Base-by-base conservation (phyloP, 2,888 invertebrate species). In the Drosophila parthenogenetica region DNA sequence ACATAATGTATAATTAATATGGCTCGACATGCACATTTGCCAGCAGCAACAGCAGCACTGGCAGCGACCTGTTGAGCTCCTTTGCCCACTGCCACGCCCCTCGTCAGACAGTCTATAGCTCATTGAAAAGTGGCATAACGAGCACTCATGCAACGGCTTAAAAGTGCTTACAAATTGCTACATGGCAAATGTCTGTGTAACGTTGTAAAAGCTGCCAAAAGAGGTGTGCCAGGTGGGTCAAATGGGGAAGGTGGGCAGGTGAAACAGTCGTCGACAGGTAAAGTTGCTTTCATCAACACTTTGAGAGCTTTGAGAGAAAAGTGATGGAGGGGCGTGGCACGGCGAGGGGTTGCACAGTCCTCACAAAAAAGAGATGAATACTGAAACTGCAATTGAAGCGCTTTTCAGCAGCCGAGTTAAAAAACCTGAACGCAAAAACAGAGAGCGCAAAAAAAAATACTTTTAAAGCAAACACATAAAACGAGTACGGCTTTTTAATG, bases 301-400 rank as follows among this genome's bases (percentile, higher is more conserved):
- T 76, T 53, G 51, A 55, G 48, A 16, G 48, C 29, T 29, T 29
- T 29, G 29, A 29, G 29, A 29, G 29, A 8, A 29, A 8, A 29
- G 29, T 29, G 29, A 29, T 29, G 29, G 8, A 25, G 25, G 29
- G 8, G 29, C 29, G 29, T 2, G 29, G 22, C 5, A 22, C n/a
- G 22, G 5, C 5, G 22, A 5, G 22, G 40, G 16, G 8, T 4
- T 62, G 49, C 57, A 16, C 11, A 19, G 54, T 55, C 61, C 54
- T 29, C 35, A 35, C 35, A 69, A 73, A 73, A 81, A 68, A 70
- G 75, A 82, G 72, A 67, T 86, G 84, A 65, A 89, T 89, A 75
- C 81, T 89, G 89, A 85, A 85, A 87, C 79, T 79, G 81, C 89
- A 84, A 86, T 88, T 85, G 89, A 85, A 88, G 87, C 89, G 83